Evolutionary conservation across 2,888 invertebrate species (phyloP).

Genomic region (Allophyes oxyacanthae): DNA sequence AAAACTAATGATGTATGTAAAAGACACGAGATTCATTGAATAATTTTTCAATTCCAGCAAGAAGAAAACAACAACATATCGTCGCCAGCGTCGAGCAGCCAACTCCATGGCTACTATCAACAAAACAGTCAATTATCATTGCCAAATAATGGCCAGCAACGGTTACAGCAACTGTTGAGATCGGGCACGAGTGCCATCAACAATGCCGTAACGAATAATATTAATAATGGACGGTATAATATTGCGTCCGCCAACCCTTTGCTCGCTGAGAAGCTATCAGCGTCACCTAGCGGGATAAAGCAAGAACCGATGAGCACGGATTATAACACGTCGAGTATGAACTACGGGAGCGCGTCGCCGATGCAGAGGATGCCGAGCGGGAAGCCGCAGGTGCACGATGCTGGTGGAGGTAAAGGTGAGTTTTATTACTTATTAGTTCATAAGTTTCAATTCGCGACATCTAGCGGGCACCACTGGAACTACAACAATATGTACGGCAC

Average conservation of each 20-base stretch:
- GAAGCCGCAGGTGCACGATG: conserved; percentile 87
- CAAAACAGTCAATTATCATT: conserved; percentile 74
- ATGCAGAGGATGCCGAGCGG: conserved; percentile 88
- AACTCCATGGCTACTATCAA: conserved; percentile 84
- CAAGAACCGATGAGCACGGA: conserved; percentile 87
- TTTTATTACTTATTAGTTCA: conserved; percentile 56
- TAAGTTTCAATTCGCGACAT: conserved; percentile 32
- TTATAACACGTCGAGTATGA: conserved; percentile 86
- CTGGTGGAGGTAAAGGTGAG: conserved; percentile 89
- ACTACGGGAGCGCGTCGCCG: conserved; percentile 85
- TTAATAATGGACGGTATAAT: conserved; percentile 91
- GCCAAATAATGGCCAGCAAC: conserved; percentile 83
- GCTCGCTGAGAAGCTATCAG: conserved; percentile 94
- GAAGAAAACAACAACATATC: conserved; percentile 87
- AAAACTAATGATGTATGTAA: too few species aligned
- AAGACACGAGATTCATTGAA: neutral
- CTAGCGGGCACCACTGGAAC: conserved; percentile 20
- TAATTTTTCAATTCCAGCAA: conserved; percentile 81
- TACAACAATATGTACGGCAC: neutral
- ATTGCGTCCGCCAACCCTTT: conserved; percentile 96
- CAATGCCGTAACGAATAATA: conserved; percentile 81
- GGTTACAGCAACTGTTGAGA: conserved; percentile 82
- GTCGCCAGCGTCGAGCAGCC: conserved; percentile 81
- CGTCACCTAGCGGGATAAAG: conserved; percentile 91
- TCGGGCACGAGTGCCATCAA: conserved; percentile 86